A percentile compares a stretch with the other conserved stretches of the same genome.
phyloP scores from a whole-genome alignment of 1,140 invertebrate genomes.

The Acromyrmex charruanus region DNA sequence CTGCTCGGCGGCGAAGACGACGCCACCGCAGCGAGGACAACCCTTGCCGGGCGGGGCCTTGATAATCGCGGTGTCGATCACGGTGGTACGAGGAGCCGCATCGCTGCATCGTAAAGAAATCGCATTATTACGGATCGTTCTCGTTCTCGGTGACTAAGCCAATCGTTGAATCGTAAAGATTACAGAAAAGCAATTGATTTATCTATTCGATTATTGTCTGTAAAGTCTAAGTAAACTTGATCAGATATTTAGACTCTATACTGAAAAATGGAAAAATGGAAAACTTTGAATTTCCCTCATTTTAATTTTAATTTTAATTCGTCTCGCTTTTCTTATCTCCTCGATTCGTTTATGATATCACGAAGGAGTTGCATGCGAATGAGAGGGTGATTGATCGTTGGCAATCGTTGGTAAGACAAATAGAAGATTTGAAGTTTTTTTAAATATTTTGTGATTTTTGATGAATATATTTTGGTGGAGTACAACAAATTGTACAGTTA shows the following conservation, averaged over 20 bases:
- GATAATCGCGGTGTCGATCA: conserved; percentile 93
- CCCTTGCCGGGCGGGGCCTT: conserved; percentile 94
- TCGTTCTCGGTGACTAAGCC: neutral
- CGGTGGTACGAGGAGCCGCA: conserved; percentile 90
- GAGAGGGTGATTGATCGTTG: conserved; percentile 1
- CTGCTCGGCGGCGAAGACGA: conserved; percentile 96
- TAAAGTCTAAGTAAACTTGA: neutral
- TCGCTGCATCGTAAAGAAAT: conserved; percentile 84
- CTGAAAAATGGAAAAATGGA: neutral
- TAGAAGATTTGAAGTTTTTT: neutral
- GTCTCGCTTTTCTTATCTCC: conserved; percentile 31
- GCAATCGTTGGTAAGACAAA: conserved; percentile 23
- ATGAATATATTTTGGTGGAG: neutral
- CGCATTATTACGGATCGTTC: neutral
- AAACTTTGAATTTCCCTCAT: neutral
- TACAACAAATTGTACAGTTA: neutral
- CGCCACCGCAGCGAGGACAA: conserved; percentile 95
- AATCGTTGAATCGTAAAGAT: conserved; percentile 11
- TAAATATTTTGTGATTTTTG: neutral
- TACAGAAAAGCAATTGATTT: conserved; percentile 28
- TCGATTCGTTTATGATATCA: conserved; percentile 6
- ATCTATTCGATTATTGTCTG: neutral
- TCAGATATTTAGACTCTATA: neutral
- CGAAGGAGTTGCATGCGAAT: conserved; percentile 58
- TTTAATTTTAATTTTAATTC: neutral